These are phyloP conservation scores for Irena cyanogastra DNA, from an alignment of 2,113 vertebrate genomes.

Conservation along the genomic window DNA sequence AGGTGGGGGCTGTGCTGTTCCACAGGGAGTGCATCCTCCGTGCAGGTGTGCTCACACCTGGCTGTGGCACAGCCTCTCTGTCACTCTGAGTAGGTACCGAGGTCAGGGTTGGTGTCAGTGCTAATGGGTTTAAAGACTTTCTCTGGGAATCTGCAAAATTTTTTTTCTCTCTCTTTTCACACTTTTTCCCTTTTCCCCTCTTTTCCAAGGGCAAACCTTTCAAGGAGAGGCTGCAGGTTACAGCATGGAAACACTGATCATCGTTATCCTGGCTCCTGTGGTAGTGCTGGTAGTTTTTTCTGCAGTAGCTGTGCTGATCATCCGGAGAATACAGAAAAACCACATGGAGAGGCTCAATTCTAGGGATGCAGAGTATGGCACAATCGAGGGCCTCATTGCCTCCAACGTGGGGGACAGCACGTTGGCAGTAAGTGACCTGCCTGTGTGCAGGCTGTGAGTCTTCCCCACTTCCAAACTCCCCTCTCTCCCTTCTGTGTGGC, in stretches of 20 bases:
- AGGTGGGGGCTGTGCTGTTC: neutral
- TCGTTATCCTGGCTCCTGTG: slow-evolving; percentile 84
- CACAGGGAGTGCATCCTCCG: fast-evolving
- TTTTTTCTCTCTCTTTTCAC: neutral
- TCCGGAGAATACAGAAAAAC: slow-evolving; percentile 85
- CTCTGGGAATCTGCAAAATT: neutral
- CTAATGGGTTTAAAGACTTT: neutral
- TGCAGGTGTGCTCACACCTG: neutral
- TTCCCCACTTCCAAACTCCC: fast-evolving
- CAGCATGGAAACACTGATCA: slow-evolving; percentile 81
- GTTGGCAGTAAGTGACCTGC: slow-evolving; percentile 83
- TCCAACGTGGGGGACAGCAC: slow-evolving; percentile 98
- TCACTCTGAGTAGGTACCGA: neutral
- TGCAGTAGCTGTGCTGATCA: slow-evolving; percentile 79
- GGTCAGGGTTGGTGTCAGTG: neutral
- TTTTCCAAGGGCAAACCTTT: slow-evolving; percentile 69
- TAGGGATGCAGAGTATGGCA: slow-evolving; percentile 91
- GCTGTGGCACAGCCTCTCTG: fast-evolving
- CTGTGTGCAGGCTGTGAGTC: neutral
- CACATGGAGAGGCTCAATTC: slow-evolving; percentile 91
- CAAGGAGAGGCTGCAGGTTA: slow-evolving; percentile 75
- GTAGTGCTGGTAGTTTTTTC: slow-evolving; percentile 84
- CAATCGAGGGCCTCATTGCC: slow-evolving; percentile 94
- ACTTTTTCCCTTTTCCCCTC: neutral
- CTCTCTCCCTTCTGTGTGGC: fast-evolving